Evolutionary conservation across 2,797 vertebrate genomes (phyloP).

Genomic region (Orientallactaga sibirica): DNA sequence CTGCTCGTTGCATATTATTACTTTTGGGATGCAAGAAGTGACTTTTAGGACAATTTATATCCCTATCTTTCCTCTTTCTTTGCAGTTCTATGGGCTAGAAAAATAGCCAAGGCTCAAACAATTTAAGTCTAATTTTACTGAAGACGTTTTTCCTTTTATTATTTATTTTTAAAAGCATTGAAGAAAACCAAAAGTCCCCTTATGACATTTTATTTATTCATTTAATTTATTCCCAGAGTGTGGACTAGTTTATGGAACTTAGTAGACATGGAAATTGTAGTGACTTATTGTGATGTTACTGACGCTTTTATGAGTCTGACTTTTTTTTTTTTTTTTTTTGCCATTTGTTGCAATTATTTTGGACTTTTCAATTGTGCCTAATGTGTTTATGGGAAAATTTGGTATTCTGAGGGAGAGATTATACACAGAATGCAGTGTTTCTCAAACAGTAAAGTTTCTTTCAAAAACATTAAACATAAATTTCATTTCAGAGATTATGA

Average conservation of each 20-base stretch:
- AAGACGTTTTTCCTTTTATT: constrained; percentile 46
- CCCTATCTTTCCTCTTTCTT: constrained; percentile 24
- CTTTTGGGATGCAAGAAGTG: constrained; percentile 56
- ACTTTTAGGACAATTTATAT: constrained; percentile 56
- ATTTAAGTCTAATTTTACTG: constrained; percentile 58
- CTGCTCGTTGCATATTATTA: constrained; percentile 71
- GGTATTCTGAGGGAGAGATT: constrained; percentile 33
- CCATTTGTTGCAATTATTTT: constrained; percentile 51
- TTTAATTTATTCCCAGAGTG: constrained; percentile 21
- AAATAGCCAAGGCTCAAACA: constrained; percentile 44
- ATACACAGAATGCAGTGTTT: constrained; percentile 37
- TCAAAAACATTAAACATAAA: constrained; percentile 40
- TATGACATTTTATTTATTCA: constrained; percentile 46
- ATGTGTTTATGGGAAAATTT: constrained; percentile 34
- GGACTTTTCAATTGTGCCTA: constrained; percentile 58
- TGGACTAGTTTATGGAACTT: constrained; percentile 60
- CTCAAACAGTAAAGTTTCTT: constrained; percentile 23
- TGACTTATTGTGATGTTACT: neutral
- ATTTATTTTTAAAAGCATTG: neutral
- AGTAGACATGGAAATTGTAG: constrained; percentile 47
- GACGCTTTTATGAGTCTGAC: neutral
- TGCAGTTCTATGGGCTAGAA: constrained; percentile 64
- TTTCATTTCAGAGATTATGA: constrained; percentile 21
- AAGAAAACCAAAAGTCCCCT: constrained; percentile 51
- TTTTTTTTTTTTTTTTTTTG: constrained; percentile 66